Conservation (phyloP, 2,888 invertebrate genomes). For the Nephrocerus scutellatus region DNA sequence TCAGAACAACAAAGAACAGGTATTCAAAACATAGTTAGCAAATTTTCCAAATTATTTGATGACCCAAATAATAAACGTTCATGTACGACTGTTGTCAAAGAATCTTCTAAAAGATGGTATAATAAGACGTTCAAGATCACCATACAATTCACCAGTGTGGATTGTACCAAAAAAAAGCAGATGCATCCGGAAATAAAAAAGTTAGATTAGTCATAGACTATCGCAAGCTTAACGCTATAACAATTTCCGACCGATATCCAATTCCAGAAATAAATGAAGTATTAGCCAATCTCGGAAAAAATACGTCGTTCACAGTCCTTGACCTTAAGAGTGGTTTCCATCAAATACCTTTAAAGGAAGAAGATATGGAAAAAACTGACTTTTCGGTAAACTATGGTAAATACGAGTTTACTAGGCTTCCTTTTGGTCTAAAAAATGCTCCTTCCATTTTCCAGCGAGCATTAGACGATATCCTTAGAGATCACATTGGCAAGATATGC, state of each 20-base stretch:
- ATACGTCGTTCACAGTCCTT: slow-evolving; percentile 8
- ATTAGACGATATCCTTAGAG: slow-evolving; percentile 12
- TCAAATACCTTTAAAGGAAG: slow-evolving; percentile 11
- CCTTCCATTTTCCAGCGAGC: slow-evolving; percentile 15
- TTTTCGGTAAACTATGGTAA: slow-evolving; percentile 14
- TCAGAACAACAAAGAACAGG: too few species aligned
- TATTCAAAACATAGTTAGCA: too few species aligned
- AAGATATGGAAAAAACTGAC: slow-evolving; percentile 12
- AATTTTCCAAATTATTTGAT: too few species aligned
- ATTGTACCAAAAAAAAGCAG: slow-evolving; percentile 7
- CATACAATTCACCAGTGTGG: slow-evolving; percentile 2
- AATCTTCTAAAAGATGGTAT: slow-evolving; percentile 1
- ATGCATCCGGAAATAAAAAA: slow-evolving; percentile 3
- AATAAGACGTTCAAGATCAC: background rate
- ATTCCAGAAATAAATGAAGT: slow-evolving; percentile 13
- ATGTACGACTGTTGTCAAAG: too few species aligned
- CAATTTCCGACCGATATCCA: slow-evolving; percentile 13
- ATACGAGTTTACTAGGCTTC: slow-evolving; percentile 11
- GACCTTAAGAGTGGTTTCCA: slow-evolving; percentile 16
- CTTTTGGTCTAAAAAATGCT: slow-evolving; percentile 18
- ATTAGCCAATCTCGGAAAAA: slow-evolving; percentile 9
- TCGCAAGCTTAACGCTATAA: slow-evolving; percentile 7
- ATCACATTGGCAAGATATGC: slow-evolving; percentile 13
- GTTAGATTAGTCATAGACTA: slow-evolving; percentile 9
- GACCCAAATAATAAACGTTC: too few species aligned